Base-by-base conservation (phyloP, 2,113 vertebrate genomes). In the Arenaria interpres region DNA sequence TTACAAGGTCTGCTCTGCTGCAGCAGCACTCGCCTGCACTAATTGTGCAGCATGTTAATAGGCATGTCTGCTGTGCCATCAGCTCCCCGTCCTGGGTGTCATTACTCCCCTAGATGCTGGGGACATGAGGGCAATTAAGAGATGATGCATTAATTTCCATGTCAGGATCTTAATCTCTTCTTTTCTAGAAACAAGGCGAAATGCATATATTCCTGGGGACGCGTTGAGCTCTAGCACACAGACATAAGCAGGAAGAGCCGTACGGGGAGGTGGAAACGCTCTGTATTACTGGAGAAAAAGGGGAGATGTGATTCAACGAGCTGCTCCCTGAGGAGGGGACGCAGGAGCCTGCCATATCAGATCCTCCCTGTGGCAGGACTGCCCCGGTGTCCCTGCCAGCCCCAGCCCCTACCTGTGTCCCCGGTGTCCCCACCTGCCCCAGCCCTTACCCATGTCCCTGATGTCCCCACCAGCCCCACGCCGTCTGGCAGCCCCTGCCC, bases 271-370 rank as follows among this genome's bases (percentile, higher is more conserved):
- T 18, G 37, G 76, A 30, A 41, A 41, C 6, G n/a, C 67, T 73
- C 41, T 30, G 28, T 35, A 8, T 5, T 66, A 51, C 60, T 45
- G 60, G 11, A 23, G 43, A 14, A 45, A 18, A 27, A 32, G 73
- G 22, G 60, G 21, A 51, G 45, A 12, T 12, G 27, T 4, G 60
- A 43, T 9, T 23, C 32, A 35, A 10, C 2, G 6, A 21, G 53
- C 37, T 27, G 43, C 27, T 60, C 33, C 60, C 28, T 45, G 27
- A 13, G 53, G 23, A 53, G 6, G n/a, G 27, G 33, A 41, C 16
- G 19, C 2, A 28, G 62, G 15, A 62, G 18, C 12, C 1, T 7
- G 18, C 5, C 4, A 7, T 5, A 14, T 35, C 13, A 1, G 48
- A 14, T 24, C 74, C 27, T 37, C 5, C 12, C 32, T 22, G n/a